Evolutionary conservation across 2,113 vertebrate genomes (phyloP), one percentile per base, ranked within the genome.

Genomic region (Chloropsis hardwickii): DNA sequence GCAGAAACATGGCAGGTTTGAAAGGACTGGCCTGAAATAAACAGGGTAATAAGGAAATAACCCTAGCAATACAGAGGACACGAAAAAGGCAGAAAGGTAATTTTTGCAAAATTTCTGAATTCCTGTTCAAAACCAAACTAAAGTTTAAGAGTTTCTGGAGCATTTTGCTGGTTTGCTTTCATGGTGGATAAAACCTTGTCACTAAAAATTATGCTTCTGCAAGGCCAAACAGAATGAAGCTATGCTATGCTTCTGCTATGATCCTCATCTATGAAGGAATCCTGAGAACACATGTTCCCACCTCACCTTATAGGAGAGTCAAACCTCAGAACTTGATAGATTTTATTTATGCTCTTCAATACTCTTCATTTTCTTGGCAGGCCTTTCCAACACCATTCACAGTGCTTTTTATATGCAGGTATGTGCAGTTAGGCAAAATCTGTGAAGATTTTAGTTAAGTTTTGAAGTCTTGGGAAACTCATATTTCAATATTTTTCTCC

Each of bases 351-450:
- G 18, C 27, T 54, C 20, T 83, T 79, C 40, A 39, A 10, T 7
- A 56, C 10, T 51, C 9, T 47, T 54, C 2, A 39, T 50, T 72
- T 82, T 67, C 33, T 45, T 65, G 22, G 51, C 44, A 67, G 3
- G 2, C 4, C 22, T 72, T 83, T 86, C 11, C 7, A 27, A 27
- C 40, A 33, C 5, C 5, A 3, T 44, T 66, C n/a, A 61, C 14
- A 33, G 28, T 23, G 53, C n/a, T 25, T 0, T 5, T 57, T 74
- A 12, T 4, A 1, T 33, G 5, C 4, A 27, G 17, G 1, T 27
- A n/a, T n/a, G 14, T 39, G 10, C 19, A 61, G 6, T 21, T 61
- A 48, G 35, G 31, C 25, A 86, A 60, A 82, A 60, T 48, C 7
- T 51, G 5, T 69, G 40, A 50, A 62, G 12, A 5, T 67, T 88